These are phyloP conservation scores for Gyrodactylus salaris DNA, from an alignment of 1,140 invertebrate genomes.

Conservation along the genomic window DNA sequence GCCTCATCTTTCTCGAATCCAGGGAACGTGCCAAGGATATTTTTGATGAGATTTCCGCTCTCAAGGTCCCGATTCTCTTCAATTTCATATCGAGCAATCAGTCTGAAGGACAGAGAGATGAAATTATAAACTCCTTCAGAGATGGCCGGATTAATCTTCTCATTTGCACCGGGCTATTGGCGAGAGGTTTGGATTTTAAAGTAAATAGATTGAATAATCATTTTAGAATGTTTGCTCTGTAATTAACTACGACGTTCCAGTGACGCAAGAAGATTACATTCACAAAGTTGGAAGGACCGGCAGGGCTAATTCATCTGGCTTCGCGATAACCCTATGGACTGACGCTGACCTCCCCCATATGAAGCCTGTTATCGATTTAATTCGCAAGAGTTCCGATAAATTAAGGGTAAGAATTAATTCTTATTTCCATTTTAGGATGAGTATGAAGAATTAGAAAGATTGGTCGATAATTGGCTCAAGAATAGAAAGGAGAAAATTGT, in stretches of 20 bases:
- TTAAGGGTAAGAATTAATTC: too few species aligned
- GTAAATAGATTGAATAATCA: constrained; percentile 21
- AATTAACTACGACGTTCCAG: constrained; percentile 85
- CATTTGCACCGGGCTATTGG: constrained; percentile 82
- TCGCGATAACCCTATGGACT: constrained; percentile 73
- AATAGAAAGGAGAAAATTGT: too few species aligned
- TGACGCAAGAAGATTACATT: constrained; percentile 57
- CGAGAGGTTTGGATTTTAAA: constrained; percentile 80
- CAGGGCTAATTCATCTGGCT: constrained; percentile 47
- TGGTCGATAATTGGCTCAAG: too few species aligned
- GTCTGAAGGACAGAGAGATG: constrained; percentile 28
- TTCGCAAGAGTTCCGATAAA: background rate
- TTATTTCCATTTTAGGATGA: too few species aligned
- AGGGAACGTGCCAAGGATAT: background rate
- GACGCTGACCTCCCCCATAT: constrained; percentile 32
- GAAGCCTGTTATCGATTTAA: background rate
- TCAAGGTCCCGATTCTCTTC: background rate
- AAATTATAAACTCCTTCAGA: constrained; percentile 50
- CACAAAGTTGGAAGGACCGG: constrained; percentile 69
- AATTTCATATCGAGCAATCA: background rate
- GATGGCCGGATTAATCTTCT: constrained; percentile 69
- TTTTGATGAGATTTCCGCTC: background rate
- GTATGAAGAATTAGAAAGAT: background rate
- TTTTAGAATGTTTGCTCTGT: constrained; percentile 41
- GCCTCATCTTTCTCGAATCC: background rate